Conservation (phyloP, 1,140 invertebrate genomes). For the Subanguina moxae region DNA sequence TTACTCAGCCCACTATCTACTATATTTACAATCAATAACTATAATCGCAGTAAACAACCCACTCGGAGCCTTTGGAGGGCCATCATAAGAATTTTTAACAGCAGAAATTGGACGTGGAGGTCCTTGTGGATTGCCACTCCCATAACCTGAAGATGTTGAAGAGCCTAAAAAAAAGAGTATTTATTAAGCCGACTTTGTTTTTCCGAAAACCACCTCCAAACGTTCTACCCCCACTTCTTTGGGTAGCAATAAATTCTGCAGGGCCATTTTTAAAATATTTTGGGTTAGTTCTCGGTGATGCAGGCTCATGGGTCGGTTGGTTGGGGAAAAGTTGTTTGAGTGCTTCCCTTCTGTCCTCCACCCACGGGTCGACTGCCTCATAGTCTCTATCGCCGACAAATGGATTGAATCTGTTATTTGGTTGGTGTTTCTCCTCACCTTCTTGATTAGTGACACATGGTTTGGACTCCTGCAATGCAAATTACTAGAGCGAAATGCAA, state of each 20-base stretch:
- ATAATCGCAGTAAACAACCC: neutral
- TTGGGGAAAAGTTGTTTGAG: slow-evolving; percentile 49
- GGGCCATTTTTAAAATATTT: neutral
- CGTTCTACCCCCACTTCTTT: slow-evolving; percentile 4
- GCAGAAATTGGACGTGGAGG: neutral
- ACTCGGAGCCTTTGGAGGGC: slow-evolving; percentile 16
- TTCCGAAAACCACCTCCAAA: neutral
- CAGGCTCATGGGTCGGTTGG: slow-evolving; percentile 8
- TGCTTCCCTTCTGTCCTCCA: slow-evolving; percentile 49
- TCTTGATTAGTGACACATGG: slow-evolving; percentile 27
- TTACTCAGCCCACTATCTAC: too few species aligned
- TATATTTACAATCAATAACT: too few species aligned
- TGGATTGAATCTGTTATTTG: neutral
- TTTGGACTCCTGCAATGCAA: slow-evolving; percentile 28
- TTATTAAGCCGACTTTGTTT: too few species aligned
- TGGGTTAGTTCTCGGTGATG: neutral
- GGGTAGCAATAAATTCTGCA: neutral
- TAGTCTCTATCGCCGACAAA: slow-evolving; percentile 27
- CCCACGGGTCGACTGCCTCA: slow-evolving; percentile 50
- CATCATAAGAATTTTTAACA: slow-evolving; percentile 3
- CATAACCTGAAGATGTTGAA: neutral
- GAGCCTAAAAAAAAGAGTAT: too few species aligned
- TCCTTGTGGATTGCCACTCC: neutral
- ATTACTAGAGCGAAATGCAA: too few species aligned
- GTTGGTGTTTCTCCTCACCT: neutral